These are phyloP conservation scores for Pampus argenteus DNA, from an alignment of 2,797 vertebrate species.

Conservation along the genomic window DNA sequence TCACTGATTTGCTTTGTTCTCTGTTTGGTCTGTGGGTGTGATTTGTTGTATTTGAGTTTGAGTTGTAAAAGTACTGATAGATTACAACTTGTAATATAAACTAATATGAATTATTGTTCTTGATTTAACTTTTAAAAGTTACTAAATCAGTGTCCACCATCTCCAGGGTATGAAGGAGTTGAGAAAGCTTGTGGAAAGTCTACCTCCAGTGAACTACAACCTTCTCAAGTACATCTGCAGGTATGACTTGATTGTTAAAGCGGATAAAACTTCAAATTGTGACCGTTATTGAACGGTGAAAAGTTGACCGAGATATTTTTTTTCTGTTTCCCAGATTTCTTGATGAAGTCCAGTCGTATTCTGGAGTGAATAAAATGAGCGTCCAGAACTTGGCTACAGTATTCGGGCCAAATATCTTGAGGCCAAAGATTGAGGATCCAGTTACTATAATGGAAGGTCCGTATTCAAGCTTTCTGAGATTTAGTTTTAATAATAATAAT, in stretches of 20 bases:
- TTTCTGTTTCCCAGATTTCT: conserved; percentile 87
- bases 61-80: not conserved
- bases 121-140: not conserved
- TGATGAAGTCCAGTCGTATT: conserved; percentile 98
- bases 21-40: not conserved
- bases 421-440: conserved; percentile 96
- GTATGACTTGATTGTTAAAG: conserved; percentile 71
- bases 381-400: conserved; percentile 98
- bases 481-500: too few species aligned
- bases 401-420: conserved; percentile 96
- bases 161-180: conserved; percentile 92
- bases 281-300: not conserved
- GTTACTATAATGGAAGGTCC: conserved; percentile 98
- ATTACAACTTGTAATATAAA: not conserved
- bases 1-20: not conserved
- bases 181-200: conserved; percentile 90
- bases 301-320: not conserved
- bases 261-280: not conserved
- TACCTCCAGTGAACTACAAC: conserved; percentile 96
- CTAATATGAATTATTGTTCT: not conserved
- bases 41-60: not conserved
- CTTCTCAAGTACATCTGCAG: conserved; percentile 98
- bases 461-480: conserved; percentile 13
- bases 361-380: conserved; percentile 98
- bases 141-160: conserved; percentile 10